These are phyloP conservation scores for Scolopax mira DNA, from an alignment of 2,113 vertebrate genomes.

Conservation along the genomic window DNA sequence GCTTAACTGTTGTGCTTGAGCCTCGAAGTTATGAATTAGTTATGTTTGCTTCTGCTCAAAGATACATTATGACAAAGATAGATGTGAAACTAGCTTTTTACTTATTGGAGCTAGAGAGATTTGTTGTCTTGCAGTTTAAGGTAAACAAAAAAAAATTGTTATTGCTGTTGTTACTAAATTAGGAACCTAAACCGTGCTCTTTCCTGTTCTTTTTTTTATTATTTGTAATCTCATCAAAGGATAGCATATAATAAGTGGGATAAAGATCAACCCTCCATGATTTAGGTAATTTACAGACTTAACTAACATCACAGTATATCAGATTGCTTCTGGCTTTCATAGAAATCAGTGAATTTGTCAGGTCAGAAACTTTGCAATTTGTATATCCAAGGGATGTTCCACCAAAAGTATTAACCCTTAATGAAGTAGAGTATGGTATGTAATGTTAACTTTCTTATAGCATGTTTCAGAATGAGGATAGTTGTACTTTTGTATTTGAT, in stretches of 20 bases:
- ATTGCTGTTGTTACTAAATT: background rate
- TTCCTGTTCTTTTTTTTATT: background rate
- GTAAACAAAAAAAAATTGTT: background rate
- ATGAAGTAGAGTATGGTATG: background rate
- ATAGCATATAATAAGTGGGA: background rate
- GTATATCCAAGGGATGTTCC: constrained; percentile 25
- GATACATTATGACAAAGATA: background rate
- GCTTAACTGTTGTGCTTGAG: background rate
- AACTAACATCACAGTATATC: background rate
- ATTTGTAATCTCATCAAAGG: background rate
- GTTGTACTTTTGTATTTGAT: constrained; percentile 41
- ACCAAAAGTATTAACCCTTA: constrained; percentile 36
- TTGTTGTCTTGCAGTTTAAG: background rate
- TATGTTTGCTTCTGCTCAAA: background rate
- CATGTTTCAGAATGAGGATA: constrained; percentile 30
- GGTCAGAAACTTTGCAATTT: constrained; percentile 63
- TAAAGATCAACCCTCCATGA: background rate
- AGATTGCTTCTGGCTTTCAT: constrained; percentile 56
- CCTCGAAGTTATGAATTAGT: background rate
- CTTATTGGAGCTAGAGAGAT: background rate
- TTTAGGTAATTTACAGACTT: background rate
- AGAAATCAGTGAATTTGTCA: constrained; percentile 58
- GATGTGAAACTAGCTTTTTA: background rate
- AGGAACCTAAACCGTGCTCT: background rate
- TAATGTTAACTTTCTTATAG: constrained; percentile 46